Evolutionary conservation across 2,797 vertebrate genomes (phyloP).

Genomic region (Mormyrops boulengeri): DNA sequence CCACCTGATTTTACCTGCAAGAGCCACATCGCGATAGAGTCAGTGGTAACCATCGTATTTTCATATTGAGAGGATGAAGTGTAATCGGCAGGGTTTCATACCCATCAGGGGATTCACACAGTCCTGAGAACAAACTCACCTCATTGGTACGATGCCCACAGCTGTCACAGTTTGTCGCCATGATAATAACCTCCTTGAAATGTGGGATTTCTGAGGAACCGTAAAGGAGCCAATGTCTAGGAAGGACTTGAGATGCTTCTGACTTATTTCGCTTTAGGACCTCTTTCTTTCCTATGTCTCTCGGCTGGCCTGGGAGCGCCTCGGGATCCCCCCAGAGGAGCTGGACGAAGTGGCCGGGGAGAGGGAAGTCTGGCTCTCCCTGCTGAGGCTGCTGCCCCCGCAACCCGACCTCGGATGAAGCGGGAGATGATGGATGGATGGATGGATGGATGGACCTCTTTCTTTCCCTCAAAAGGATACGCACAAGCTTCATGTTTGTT

Average conservation of each 20-base stretch:
- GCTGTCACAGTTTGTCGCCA: constrained; percentile 89
- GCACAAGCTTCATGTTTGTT: constrained; percentile 95
- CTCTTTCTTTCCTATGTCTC: neutral
- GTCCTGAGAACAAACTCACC: constrained; percentile 41
- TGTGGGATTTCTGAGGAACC: constrained; percentile 78
- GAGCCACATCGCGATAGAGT: neutral
- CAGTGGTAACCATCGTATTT: neutral
- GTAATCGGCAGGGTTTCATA: neutral
- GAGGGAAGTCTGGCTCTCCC: no score
- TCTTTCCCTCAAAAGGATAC: constrained; percentile 62
- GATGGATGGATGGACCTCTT: neutral
- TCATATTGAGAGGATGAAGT: neutral
- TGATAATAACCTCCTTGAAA: constrained; percentile 95
- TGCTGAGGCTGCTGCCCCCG: no score
- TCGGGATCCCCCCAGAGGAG: no score
- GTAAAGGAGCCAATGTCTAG: constrained; percentile 44
- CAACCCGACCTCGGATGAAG: no score
- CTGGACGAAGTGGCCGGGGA: no score
- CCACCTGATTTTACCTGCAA: constrained; percentile 86
- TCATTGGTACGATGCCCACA: constrained; percentile 94
- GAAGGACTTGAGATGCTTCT: neutral
- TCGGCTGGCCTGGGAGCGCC: no score
- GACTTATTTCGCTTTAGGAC: neutral
- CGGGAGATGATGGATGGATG: no score
- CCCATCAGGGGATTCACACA: neutral